These are phyloP conservation scores for Gambelia wislizenii DNA, from an alignment of 2,797 vertebrate species.

Conservation along the genomic window DNA sequence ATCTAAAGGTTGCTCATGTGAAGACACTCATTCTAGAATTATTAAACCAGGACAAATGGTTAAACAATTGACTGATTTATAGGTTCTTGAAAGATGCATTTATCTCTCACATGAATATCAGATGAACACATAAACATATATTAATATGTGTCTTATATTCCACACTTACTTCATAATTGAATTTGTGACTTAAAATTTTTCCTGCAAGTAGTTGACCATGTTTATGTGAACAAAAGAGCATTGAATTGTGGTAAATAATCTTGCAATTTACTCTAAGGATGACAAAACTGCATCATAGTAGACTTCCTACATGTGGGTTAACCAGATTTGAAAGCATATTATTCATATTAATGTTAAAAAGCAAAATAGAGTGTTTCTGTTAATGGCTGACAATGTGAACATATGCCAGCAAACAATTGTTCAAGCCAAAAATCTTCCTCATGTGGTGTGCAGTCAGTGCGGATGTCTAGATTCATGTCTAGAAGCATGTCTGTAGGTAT, in stretches of 20 bases:
- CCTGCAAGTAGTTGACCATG: not conserved
- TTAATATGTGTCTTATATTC: not conserved
- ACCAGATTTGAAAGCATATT: not conserved
- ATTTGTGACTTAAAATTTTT: not conserved
- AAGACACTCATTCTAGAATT: not conserved
- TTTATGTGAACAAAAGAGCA: not conserved
- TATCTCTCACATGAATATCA: not conserved
- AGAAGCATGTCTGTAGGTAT: not conserved
- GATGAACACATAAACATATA: too few species aligned
- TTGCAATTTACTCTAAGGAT: not conserved
- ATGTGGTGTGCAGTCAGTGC: not conserved
- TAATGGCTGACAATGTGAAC: not conserved
- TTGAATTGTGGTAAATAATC: not conserved
- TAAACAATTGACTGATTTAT: not conserved
- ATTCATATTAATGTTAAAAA: not conserved
- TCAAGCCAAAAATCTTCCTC: not conserved
- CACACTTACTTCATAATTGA: not conserved
- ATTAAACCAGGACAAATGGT: constrained; percentile 7
- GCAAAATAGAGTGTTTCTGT: not conserved
- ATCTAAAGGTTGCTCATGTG: not conserved
- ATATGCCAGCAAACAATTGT: not conserved
- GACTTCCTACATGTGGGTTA: not conserved
- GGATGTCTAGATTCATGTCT: not conserved
- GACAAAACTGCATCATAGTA: not conserved
- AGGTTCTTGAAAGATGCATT: not conserved